Percentiles rank a stretch among this genome's conserved stretches.
phyloP scores from a whole-genome alignment of 2,797 vertebrate genomes.

The Enteromius anoplus region DNA sequence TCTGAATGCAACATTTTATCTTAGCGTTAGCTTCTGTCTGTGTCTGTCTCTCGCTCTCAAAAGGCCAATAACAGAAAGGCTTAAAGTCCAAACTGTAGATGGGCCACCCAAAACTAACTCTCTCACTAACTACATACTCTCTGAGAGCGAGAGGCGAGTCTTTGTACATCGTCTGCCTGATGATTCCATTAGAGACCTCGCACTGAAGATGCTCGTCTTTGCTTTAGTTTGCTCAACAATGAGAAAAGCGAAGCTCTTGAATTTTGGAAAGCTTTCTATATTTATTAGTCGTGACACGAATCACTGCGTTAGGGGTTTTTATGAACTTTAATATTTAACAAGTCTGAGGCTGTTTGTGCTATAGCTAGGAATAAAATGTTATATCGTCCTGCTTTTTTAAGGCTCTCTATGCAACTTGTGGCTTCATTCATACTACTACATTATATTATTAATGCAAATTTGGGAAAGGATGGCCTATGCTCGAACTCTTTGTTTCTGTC shows the following conservation, averaged over 20 bases:
- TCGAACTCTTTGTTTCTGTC: neutral
- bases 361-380: neutral
- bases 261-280: neutral
- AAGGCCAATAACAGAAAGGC: conserved; percentile 27
- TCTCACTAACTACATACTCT: conserved; percentile 22
- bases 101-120: neutral
- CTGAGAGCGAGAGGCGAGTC: neutral
- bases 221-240: conserved; percentile 24
- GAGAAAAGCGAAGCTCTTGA: neutral
- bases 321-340: neutral
- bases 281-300: neutral
- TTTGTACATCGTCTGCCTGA: conserved; percentile 45
- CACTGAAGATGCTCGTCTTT: conserved; percentile 34
- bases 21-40: conserved; percentile 64
- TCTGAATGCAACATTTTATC: conserved; percentile 68
- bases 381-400: neutral
- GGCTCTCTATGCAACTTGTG: neutral
- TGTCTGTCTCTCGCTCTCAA: conserved; percentile 47
- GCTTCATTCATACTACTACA: neutral
- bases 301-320: neutral
- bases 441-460: neutral
- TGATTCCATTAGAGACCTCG: conserved; percentile 42
- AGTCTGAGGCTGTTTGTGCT: neutral
- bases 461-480: neutral
- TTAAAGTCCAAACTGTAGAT: conserved; percentile 22